These are phyloP conservation scores for Lasioglossum villosulum DNA, from an alignment of 2,888 invertebrate species.

Conservation along the genomic window DNA sequence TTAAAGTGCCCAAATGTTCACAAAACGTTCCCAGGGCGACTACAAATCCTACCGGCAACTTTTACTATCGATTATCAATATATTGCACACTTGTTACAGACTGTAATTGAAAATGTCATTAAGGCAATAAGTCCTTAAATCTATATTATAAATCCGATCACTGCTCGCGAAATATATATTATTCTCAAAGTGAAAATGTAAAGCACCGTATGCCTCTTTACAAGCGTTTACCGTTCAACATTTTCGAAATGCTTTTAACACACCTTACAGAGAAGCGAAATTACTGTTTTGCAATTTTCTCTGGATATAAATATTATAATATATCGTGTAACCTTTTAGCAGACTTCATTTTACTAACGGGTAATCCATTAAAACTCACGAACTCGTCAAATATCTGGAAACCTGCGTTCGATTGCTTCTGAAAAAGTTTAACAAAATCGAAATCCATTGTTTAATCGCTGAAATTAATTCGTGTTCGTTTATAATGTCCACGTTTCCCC, in stretches of 20 bases:
- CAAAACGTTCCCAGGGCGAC: slow-evolving; percentile 23
- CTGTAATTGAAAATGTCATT: slow-evolving; percentile 18
- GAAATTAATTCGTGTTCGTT: slow-evolving; percentile 9
- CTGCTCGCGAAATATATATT: background rate
- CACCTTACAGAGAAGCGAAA: background rate
- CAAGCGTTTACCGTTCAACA: no score
- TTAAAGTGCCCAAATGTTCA: slow-evolving; percentile 17
- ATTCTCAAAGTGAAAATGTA: background rate
- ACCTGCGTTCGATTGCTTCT: background rate
- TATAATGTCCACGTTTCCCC: background rate
- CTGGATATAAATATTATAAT: background rate
- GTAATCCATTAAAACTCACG: background rate
- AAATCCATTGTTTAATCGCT: background rate
- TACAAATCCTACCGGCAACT: background rate
- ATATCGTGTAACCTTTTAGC: background rate
- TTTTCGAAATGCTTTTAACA: background rate
- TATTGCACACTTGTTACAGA: slow-evolving; percentile 18
- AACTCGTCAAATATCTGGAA: background rate
- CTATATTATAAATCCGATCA: background rate
- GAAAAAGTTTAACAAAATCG: background rate
- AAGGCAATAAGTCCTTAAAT: background rate
- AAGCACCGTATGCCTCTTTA: background rate
- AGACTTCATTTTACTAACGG: background rate
- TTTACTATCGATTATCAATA: slow-evolving; percentile 25
- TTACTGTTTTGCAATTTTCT: background rate